Percentiles rank a stretch among this genome's conserved stretches.
Conservation (phyloP, 1,140 invertebrate genomes). For the Ceratina japonica region DNA sequence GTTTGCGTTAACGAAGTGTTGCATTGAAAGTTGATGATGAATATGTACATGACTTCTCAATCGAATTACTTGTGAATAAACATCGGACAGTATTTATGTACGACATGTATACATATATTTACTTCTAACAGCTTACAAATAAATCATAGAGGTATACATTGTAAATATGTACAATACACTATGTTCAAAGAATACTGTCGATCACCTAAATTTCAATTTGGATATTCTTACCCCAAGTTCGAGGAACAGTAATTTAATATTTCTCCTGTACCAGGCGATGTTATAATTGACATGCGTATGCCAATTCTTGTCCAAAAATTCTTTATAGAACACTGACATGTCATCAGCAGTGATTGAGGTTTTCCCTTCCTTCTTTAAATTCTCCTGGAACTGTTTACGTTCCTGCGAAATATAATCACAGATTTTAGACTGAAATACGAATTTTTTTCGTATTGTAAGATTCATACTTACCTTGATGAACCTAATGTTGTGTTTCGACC, state of each 20-base stretch:
- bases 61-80: constrained; percentile 10
- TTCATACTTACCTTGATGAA: constrained; percentile 81
- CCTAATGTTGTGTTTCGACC: constrained; percentile 87
- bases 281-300: constrained; percentile 86
- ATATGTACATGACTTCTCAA: not conserved
- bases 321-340: constrained; percentile 92
- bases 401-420: constrained; percentile 80
- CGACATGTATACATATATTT: not conserved
- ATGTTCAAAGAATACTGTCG: constrained; percentile 4
- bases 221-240: constrained; percentile 81
- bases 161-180: constrained; percentile 1
- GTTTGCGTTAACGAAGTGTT: constrained; percentile 1
- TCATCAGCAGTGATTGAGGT: constrained; percentile 85
- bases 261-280: constrained; percentile 87
- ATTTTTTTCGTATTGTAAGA: not conserved
- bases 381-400: constrained; percentile 82
- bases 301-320: constrained; percentile 89
- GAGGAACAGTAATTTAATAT: constrained; percentile 82
- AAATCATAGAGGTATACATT: constrained; percentile 16
- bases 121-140: not conserved
- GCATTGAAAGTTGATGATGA: not conserved
- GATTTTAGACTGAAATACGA: not conserved
- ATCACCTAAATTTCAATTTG: constrained; percentile 74
- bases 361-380: constrained; percentile 78
- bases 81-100: not conserved